Conservation (phyloP, 2,888 invertebrate genomes). For the Orchesellides sinensis region DNA sequence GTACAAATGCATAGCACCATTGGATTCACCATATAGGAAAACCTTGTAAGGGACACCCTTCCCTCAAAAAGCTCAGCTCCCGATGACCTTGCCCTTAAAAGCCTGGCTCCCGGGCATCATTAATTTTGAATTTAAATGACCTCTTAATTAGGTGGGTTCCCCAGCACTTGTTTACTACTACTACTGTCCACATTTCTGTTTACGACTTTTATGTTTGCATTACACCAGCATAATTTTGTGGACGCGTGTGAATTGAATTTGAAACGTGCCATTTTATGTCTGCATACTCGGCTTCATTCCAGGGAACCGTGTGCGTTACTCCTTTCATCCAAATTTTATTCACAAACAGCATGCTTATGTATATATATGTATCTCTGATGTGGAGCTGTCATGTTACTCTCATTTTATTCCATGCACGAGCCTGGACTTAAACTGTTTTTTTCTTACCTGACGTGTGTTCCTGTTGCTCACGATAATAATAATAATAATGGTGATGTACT, state of each 20-base stretch:
- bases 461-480: constrained; percentile 53
- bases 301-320: constrained; percentile 30
- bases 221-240: too few relatives aligned
- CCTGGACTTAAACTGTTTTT: background rate
- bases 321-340: constrained; percentile 57
- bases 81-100: background rate
- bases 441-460: constrained; percentile 43
- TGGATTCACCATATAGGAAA: too few relatives aligned
- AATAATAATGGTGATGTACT: constrained; percentile 31
- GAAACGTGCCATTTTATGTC: background rate
- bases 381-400: background rate
- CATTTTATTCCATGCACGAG: constrained; percentile 45
- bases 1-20: too few relatives aligned
- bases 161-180: too few relatives aligned
- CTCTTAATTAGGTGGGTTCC: too few relatives aligned
- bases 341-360: constrained; percentile 23
- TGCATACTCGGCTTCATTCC: background rate
- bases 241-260: too few relatives aligned
- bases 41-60: too few relatives aligned
- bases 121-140: too few relatives aligned
- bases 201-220: too few relatives aligned
- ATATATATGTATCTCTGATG: background rate
- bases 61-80: background rate
- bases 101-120: too few relatives aligned
- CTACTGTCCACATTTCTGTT: too few relatives aligned